Base-by-base conservation (phyloP, 2,113 vertebrate species). In the Podilymbus podiceps region DNA sequence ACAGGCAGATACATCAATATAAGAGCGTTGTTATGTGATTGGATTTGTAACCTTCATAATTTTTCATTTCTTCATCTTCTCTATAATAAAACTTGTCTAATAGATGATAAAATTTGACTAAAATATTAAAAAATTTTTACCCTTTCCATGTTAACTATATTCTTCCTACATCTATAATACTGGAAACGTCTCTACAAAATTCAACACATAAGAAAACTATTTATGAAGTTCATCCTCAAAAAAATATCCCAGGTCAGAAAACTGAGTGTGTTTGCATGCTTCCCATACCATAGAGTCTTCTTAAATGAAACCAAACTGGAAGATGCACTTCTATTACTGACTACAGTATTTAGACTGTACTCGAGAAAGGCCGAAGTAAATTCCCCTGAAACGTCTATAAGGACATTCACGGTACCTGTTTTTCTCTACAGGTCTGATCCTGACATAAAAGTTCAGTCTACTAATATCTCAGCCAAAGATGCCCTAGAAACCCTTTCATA, bases 11-110 rank as follows among this genome's bases (percentile, higher is more conserved):
- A 94, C 71, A 93, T 96, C 94, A 88, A 23, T 95, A 64, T 60
- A 93, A 79, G 44, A 89, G 83, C 72, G 74, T 93, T 85, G 94
- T 96, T 95, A 93, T 62, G 85, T 73, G 23, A 94, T 38, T 93
- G 75, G 12, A 89, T 86, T 96, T 95, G 20, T 85, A 83, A 94
- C 60, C 62, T 93, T 68, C n/a, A 59, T 52, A 69, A 71, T 74
- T 94, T 58, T 81, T 91, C 28, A 91, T 81, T 93, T 95, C 68
- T 69, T 64, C 38, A 40, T 59, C 27, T 55, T 77, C 62, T 63
- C n/a, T 68, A 19, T 15, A 56, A 42, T 27, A 69, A 68, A 93
- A 94, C 68, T 17, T 5, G 89, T 8, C 6, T 47, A 88, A 72
- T 24, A 46, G 66, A 75, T 60, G 12, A n/a, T 11, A 62, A 5